These are phyloP conservation scores for Epinephelus malabaricus DNA, from an alignment of 2,797 vertebrate genomes.

Conservation along the genomic window DNA sequence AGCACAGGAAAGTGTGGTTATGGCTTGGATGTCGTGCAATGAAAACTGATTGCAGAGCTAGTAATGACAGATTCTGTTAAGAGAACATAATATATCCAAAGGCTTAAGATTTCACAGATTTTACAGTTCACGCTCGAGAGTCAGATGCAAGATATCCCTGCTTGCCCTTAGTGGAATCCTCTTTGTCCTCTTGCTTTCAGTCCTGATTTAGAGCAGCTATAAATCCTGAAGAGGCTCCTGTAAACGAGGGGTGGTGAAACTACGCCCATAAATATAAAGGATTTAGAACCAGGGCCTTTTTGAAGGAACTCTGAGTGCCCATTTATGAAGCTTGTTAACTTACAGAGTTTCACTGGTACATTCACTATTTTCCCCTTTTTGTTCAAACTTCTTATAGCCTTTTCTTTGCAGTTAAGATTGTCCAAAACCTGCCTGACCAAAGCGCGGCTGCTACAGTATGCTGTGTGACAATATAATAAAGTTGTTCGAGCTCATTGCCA, in stretches of 20 bases:
- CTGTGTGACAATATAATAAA: slow-evolving; percentile 29
- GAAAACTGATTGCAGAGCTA: slow-evolving; percentile 64
- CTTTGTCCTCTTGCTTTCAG: slow-evolving; percentile 84
- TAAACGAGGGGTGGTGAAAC: slow-evolving; percentile 78
- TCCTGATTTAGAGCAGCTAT: slow-evolving; percentile 81
- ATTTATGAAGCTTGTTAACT: slow-evolving; percentile 76
- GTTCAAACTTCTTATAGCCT: slow-evolving; percentile 31
- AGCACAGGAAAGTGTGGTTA: slow-evolving; percentile 38
- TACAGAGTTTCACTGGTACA: slow-evolving; percentile 53
- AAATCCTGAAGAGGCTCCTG: slow-evolving; percentile 81
- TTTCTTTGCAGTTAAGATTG: slow-evolving; percentile 21
- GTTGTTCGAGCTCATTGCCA: slow-evolving; percentile 17
- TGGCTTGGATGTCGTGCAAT: slow-evolving; percentile 54
- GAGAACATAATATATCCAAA: slow-evolving; percentile 54
- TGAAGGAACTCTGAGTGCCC: slow-evolving; percentile 70
- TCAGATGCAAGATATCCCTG: slow-evolving; percentile 64
- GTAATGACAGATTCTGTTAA: slow-evolving; percentile 69
- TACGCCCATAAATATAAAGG: slow-evolving; percentile 80
- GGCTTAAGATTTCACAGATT: slow-evolving; percentile 66
- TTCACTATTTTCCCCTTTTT: slow-evolving; percentile 51
- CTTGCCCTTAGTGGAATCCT: slow-evolving; percentile 70
- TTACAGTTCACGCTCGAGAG: slow-evolving; percentile 58
- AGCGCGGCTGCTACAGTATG: slow-evolving; percentile 2
- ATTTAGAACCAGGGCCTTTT: slow-evolving; percentile 73
- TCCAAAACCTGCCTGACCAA: slow-evolving; percentile 20